Conservation (phyloP, 2,888 invertebrate genomes). For the Itoplectis maculator region DNA sequence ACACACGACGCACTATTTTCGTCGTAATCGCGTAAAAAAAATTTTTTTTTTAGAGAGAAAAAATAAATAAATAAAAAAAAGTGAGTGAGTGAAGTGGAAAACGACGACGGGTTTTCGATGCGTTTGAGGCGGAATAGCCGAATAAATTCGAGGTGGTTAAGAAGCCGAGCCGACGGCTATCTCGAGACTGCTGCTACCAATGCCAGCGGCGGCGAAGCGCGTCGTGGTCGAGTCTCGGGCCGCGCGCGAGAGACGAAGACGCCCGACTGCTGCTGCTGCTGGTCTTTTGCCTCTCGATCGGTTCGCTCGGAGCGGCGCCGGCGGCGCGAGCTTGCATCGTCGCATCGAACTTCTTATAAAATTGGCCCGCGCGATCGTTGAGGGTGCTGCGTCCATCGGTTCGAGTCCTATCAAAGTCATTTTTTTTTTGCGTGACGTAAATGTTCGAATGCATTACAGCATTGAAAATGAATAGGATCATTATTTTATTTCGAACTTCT, state of each 20-base stretch:
- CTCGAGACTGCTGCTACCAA: conserved; percentile 84
- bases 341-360: conserved; percentile 65
- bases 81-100: conserved; percentile 2
- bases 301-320: not conserved
- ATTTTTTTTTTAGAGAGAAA: too few species aligned
- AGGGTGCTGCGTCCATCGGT: too few species aligned
- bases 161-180: conserved; percentile 84
- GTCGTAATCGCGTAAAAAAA: too few species aligned
- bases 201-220: conserved; percentile 81
- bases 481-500: too few species aligned
- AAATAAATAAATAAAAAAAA: conserved; percentile 2
- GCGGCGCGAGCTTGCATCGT: conserved; percentile 46
- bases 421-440: too few species aligned
- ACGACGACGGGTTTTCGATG: conserved; percentile 72
- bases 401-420: too few species aligned
- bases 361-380: conserved; percentile 60
- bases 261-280: too few species aligned
- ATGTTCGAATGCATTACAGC: too few species aligned
- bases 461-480: too few species aligned
- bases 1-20: conserved; percentile 49
- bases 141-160: conserved; percentile 83
- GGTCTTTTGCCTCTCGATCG: conserved; percentile 55
- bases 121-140: conserved; percentile 80
- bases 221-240: conserved; percentile 80
- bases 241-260: conserved; percentile 66